These are phyloP conservation scores for Alligator mississippiensis DNA, from an alignment of 2,113 vertebrate species.

Conservation along the genomic window DNA sequence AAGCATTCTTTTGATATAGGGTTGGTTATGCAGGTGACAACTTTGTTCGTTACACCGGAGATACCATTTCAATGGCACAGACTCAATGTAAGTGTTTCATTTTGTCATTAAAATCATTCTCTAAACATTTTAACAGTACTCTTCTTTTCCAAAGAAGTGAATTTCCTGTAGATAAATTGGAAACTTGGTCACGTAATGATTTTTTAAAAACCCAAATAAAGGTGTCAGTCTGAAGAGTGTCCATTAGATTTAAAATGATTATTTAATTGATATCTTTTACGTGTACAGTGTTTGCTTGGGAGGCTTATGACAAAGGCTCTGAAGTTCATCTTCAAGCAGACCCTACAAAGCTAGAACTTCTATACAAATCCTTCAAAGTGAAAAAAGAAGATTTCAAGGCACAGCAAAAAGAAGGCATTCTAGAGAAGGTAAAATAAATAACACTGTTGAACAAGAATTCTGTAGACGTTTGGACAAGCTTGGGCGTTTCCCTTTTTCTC, in stretches of 20 bases:
- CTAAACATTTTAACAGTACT: not conserved
- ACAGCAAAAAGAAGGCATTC: constrained; percentile 92
- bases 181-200: not conserved
- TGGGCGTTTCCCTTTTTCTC: not conserved
- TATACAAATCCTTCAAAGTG: constrained; percentile 96
- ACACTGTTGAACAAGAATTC: not conserved
- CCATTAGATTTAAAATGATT: not conserved
- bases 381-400: constrained; percentile 98
- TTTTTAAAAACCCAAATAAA: not conserved
- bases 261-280: constrained; percentile 20
- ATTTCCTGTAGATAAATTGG: not conserved
- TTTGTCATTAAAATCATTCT: not conserved
- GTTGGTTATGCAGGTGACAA: constrained; percentile 98
- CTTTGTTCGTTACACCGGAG: constrained; percentile 93
- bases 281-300: constrained; percentile 95
- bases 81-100: constrained; percentile 90
- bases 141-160: not conserved
- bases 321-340: constrained; percentile 98
- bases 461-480: not conserved
- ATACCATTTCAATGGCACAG: constrained; percentile 96
- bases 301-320: constrained; percentile 97
- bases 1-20: constrained; percentile 76
- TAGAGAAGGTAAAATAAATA: constrained; percentile 87
- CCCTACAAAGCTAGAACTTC: constrained; percentile 94
- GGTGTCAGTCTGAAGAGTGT: not conserved